Evolutionary conservation across 2,888 invertebrate genomes (phyloP).

Genomic region (Drosophila suboccidentalis): DNA sequence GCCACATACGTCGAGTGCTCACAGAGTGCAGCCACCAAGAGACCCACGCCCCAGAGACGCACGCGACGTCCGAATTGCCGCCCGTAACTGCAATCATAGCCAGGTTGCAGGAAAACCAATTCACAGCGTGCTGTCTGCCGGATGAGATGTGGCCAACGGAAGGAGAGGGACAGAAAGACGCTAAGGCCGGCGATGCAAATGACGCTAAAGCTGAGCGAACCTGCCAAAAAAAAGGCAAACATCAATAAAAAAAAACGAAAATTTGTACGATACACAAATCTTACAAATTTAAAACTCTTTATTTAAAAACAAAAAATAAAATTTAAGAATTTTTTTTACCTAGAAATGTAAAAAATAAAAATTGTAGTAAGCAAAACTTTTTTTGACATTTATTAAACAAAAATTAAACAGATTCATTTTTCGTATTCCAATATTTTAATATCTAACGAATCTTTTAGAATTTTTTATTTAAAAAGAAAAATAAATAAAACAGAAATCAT

Average conservation of each 20-base stretch:
- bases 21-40: constrained; percentile 69
- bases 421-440: too few species aligned
- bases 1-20: constrained; percentile 76
- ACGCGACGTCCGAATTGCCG: constrained; percentile 66
- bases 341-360: too few species aligned
- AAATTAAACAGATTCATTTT: too few species aligned
- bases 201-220: constrained; percentile 81
- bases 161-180: constrained; percentile 77
- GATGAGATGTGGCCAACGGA: constrained; percentile 82
- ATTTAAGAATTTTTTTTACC: too few species aligned
- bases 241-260: background rate
- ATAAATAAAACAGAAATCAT: too few species aligned
- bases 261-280: too few species aligned
- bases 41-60: constrained; percentile 69
- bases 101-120: constrained; percentile 72
- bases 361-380: too few species aligned
- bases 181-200: constrained; percentile 72
- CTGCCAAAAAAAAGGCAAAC: constrained; percentile 41
- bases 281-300: too few species aligned
- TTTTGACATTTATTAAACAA: too few species aligned
- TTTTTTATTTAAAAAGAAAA: too few species aligned
- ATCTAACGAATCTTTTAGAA: too few species aligned
- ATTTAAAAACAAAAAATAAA: too few species aligned
- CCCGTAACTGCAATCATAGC: constrained; percentile 70
- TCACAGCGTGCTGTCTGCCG: constrained; percentile 76